phyloP scores from a whole-genome alignment of 1,140 invertebrate genomes.

The Chrysoperla carnea region DNA sequence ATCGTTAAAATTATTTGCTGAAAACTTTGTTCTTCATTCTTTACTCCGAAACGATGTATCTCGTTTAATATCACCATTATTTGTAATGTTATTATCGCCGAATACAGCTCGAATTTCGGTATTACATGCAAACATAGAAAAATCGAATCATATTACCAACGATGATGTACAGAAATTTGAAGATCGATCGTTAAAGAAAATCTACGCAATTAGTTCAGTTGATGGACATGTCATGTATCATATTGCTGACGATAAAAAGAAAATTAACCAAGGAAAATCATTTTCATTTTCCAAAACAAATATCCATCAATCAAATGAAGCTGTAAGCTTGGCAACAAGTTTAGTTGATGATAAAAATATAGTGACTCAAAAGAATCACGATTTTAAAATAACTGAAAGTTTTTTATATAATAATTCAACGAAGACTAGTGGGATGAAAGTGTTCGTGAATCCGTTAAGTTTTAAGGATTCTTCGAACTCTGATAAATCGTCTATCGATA shows the following conservation, averaged over 20 bases:
- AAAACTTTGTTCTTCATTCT: conserved; percentile 54
- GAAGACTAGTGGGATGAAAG: conserved; percentile 22
- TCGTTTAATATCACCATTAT: conserved; percentile 60
- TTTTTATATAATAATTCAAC: conserved; percentile 3
- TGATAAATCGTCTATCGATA: conserved; percentile 17
- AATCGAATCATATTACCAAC: conserved; percentile 32
- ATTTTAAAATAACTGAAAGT: conserved; percentile 15
- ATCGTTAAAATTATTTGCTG: conserved; percentile 47
- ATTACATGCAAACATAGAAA: conserved; percentile 61
- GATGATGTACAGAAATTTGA: conserved; percentile 21
- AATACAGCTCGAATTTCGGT: conserved; percentile 74
- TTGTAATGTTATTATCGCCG: conserved; percentile 61
- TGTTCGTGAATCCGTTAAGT: conserved; percentile 33
- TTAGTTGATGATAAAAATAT: conserved; percentile 15
- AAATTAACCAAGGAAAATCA: conserved; percentile 12
- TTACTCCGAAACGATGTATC: conserved; percentile 59
- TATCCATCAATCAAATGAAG: conserved; percentile 14
- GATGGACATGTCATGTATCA: conserved; percentile 78
- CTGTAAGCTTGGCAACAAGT: conserved; percentile 18
- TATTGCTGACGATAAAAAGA: conserved; percentile 27
- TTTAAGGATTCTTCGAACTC: conserved; percentile 18
- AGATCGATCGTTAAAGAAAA: conserved; percentile 35
- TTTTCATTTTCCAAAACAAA: conserved; percentile 18
- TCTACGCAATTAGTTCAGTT: conserved; percentile 73
- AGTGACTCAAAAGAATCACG: conserved; percentile 19